Evolutionary conservation across 2,797 vertebrate genomes (phyloP).

Genomic region (Amphiprion clarkii): DNA sequence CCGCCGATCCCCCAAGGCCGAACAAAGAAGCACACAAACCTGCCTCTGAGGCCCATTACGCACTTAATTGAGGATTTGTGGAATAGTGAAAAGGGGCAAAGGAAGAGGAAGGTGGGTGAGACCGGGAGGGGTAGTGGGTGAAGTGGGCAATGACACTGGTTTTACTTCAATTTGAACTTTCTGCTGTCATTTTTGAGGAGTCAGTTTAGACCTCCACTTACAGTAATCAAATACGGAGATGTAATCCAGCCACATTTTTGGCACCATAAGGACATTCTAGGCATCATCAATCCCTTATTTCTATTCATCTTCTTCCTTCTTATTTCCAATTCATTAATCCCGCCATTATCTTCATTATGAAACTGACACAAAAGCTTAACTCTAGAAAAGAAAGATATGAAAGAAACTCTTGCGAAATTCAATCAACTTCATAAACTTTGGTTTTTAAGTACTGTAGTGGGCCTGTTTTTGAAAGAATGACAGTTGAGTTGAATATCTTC

Average conservation of each 20-base stretch:
- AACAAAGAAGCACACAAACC: slow-evolving; percentile 83
- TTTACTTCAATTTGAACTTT: slow-evolving; percentile 10
- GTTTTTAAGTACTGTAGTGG: too few relatives aligned
- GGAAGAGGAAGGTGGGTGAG: slow-evolving; percentile 55
- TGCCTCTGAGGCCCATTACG: slow-evolving; percentile 79
- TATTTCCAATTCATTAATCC: slow-evolving; percentile 33
- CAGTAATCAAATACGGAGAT: slow-evolving; percentile 11
- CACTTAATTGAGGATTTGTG: slow-evolving; percentile 82
- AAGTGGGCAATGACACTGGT: slow-evolving; percentile 40
- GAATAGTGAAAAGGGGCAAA: slow-evolving; percentile 65
- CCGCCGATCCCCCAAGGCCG: slow-evolving; percentile 63
- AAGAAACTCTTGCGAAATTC: background rate
- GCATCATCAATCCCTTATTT: slow-evolving; percentile 34
- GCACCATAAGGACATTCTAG: slow-evolving; percentile 34
- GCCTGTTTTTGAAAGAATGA: too few relatives aligned
- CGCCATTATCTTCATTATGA: slow-evolving; percentile 49
- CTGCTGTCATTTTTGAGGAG: background rate
- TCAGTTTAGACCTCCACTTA: background rate
- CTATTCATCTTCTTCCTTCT: slow-evolving; percentile 31
- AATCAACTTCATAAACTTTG: background rate
- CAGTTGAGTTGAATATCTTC: background rate
- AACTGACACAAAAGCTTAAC: slow-evolving; percentile 44
- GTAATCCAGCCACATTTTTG: slow-evolving; percentile 19
- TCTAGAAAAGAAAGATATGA: background rate
- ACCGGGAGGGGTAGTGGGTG: slow-evolving; percentile 18